Base-by-base conservation (phyloP, 2,113 vertebrate genomes). In the Gnathonemus longibarbis region DNA sequence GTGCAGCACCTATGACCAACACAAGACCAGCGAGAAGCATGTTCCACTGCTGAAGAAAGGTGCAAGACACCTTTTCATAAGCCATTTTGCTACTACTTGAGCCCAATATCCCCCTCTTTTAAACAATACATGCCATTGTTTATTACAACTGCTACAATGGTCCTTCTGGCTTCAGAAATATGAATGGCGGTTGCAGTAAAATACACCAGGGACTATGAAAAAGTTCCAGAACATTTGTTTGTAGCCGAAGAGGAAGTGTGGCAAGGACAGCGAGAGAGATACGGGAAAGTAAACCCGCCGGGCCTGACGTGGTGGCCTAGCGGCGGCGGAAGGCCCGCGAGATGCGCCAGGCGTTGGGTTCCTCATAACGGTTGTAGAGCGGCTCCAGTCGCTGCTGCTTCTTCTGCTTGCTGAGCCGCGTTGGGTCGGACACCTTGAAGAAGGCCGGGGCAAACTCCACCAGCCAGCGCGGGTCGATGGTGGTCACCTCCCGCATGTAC, bases 381-480 rank as follows among this genome's bases (percentile, higher is more conserved):
- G 98, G 98, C 70, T 99, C 98, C 15, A 99, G 96, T 0, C 98
- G 93, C 93, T 99, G 98, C 93, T 99, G 98, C 90, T 99, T 99
- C 94, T 99, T 99, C 96, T 99, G 98, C 92, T 99, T 99, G 97
- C 98, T 99, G 92, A 99, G 96, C 77, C 98, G 98, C 1, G 98
- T 99, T 0, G 98, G 98, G 83, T 99, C 98, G 0, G 98, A 99
- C 90, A 99, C 98, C 93, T 99, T 99, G 95, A 99, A 99, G 96
- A 99, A 99, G 87, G 98, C 98, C 0, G 98, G 98, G 0, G 98
- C 95, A 50, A 99, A 99, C 90, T 99, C 98, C 89, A 99, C 98
- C 90, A 99, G 97, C 98, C 98, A 99, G 90, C 98, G 97, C 0
- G 98, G 98, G 90, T 99, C 98, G 0, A 99, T 99, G 87, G 98